Evolutionary conservation across 2,797 vertebrate species (phyloP).

Genomic region (Protonibea diacanthus): DNA sequence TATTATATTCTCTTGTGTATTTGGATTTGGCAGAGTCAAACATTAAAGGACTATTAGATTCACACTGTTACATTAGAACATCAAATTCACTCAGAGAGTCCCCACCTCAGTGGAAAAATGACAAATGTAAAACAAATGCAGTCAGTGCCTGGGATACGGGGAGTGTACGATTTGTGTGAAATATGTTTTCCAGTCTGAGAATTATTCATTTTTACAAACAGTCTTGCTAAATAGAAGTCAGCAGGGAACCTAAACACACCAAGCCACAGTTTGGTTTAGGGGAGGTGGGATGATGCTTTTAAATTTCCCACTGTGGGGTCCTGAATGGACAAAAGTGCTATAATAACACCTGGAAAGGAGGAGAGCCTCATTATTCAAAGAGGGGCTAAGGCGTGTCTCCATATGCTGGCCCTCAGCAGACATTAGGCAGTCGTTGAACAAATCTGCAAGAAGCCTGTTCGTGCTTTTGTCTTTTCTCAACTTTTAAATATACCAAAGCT

Average conservation of each 20-base stretch:
- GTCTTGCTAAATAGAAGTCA: background rate
- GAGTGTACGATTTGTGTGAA: background rate
- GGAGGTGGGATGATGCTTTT: background rate
- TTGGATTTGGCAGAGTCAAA: slow-evolving; percentile 13
- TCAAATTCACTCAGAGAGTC: slow-evolving; percentile 8
- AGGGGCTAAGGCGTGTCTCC: slow-evolving; percentile 59
- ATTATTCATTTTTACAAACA: background rate
- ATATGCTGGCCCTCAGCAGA: slow-evolving; percentile 68
- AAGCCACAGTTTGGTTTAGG: slow-evolving; percentile 1
- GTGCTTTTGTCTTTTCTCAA: background rate
- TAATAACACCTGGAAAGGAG: slow-evolving; percentile 69
- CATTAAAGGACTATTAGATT: slow-evolving; percentile 21
- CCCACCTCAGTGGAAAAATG: background rate
- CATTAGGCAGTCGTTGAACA: slow-evolving; percentile 46
- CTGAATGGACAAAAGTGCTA: slow-evolving; percentile 17
- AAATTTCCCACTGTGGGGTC: slow-evolving; percentile 26
- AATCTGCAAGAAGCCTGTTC: slow-evolving; percentile 29
- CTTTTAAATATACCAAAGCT: background rate
- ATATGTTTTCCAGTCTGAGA: background rate
- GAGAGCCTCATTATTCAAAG: slow-evolving; percentile 64
- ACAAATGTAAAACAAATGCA: slow-evolving; percentile 4
- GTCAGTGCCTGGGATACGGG: background rate
- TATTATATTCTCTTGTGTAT: slow-evolving; percentile 24
- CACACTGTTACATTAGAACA: background rate
- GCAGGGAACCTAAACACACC: background rate